These are phyloP conservation scores for Trididemnum miniatum DNA, from an alignment of 23 tunicate genomes.

Conservation along the genomic window DNA sequence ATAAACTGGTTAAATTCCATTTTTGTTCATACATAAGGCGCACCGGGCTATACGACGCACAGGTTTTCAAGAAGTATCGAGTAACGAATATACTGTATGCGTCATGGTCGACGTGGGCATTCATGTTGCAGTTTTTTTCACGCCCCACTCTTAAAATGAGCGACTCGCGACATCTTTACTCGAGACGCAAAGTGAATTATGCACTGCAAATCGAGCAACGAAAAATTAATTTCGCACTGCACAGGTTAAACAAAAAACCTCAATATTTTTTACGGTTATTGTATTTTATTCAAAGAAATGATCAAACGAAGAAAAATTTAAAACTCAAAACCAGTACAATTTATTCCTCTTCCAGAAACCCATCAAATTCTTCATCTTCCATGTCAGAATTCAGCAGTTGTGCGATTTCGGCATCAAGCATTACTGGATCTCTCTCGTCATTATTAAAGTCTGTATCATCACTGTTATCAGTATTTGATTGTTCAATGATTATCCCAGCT, in stretches of 20 bases:
- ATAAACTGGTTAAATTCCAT: slow-evolving; percentile 24
- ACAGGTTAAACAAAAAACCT: slow-evolving; percentile 4
- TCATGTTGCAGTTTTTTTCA: background rate
- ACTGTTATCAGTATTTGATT: slow-evolving; percentile 48
- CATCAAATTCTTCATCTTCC: slow-evolving; percentile 46
- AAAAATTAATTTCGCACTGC: too few relatives aligned
- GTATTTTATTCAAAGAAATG: slow-evolving; percentile 38
- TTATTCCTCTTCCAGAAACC: slow-evolving; percentile 48
- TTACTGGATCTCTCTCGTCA: slow-evolving; percentile 57
- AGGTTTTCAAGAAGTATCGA: slow-evolving; percentile 30
- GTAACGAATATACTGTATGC: too few relatives aligned
- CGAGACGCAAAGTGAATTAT: background rate
- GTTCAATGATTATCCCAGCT: slow-evolving; percentile 50
- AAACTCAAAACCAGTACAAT: slow-evolving; percentile 48
- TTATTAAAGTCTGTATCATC: slow-evolving; percentile 47
- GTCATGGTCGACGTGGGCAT: slow-evolving; percentile 1
- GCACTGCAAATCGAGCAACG: background rate
- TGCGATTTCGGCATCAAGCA: slow-evolving; percentile 60
- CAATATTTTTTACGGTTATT: slow-evolving; percentile 45
- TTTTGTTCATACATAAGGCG: slow-evolving; percentile 43
- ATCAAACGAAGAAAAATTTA: slow-evolving; percentile 52
- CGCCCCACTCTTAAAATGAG: background rate
- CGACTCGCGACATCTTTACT: background rate
- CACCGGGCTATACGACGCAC: slow-evolving; percentile 40
- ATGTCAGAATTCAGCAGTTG: slow-evolving; percentile 58